Conservation (phyloP, 1,140 invertebrate genomes). For the Nasonia giraulti region DNA sequence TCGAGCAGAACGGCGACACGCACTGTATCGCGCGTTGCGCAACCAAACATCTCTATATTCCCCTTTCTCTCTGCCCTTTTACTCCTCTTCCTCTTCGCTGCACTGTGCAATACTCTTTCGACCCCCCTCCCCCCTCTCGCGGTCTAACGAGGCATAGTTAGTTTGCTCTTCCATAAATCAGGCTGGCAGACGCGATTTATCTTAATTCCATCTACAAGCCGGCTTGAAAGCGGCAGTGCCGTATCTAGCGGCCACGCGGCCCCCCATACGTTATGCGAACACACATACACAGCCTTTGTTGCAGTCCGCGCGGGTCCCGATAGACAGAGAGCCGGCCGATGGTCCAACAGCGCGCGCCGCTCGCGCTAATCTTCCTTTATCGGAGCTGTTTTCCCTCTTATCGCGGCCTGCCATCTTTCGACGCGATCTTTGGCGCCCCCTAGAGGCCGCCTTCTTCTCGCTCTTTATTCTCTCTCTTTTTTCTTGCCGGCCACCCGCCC, state of each 20-base stretch:
- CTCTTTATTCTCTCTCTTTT: not conserved
- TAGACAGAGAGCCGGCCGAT: not conserved
- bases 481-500: not conserved
- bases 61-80: conserved; percentile 17
- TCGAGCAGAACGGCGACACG: not conserved
- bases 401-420: conserved; percentile 9
- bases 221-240: conserved; percentile 33
- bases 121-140: not conserved
- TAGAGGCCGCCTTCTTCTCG: conserved; percentile 1
- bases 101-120: not conserved
- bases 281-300: not conserved
- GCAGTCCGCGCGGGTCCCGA: not conserved
- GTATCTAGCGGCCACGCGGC: conserved; percentile 22
- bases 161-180: conserved; percentile 59
- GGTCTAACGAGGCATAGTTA: conserved; percentile 48
- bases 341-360: not conserved
- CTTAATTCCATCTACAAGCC: conserved; percentile 62
- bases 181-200: conserved; percentile 58
- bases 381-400: conserved; percentile 34
- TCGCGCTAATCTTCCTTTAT: conserved; percentile 41
- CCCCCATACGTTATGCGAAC: not conserved
- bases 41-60: not conserved
- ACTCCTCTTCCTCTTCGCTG: not conserved
- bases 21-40: not conserved
- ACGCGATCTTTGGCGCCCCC: conserved; percentile 12